Conservation (phyloP, 2,113 vertebrate species). For the Gnathonemus longibarbis region DNA sequence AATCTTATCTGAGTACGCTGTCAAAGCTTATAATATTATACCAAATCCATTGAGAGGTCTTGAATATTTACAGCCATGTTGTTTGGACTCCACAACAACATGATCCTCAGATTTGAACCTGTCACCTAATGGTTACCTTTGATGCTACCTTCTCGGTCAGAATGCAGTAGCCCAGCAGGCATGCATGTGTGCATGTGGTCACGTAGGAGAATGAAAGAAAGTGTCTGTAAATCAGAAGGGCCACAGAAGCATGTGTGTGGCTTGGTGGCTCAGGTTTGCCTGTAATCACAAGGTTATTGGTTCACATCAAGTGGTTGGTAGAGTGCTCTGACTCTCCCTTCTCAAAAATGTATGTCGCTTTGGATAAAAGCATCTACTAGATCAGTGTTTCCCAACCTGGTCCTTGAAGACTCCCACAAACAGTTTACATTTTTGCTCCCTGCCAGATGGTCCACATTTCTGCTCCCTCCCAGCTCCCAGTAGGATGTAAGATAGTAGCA, state of each 20-base stretch:
- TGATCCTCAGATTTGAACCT: neutral
- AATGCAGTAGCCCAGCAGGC: neutral
- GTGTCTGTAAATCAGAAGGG: neutral
- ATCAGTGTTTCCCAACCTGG: neutral
- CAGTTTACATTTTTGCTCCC: neutral
- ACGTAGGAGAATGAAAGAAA: neutral
- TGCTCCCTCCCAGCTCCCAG: neutral
- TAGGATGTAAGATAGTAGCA: neutral
- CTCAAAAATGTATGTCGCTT: neutral
- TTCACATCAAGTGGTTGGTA: neutral
- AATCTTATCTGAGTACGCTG: neutral
- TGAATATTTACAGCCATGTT: neutral
- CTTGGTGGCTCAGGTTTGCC: neutral
- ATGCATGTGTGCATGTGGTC: neutral
- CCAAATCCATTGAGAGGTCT: neutral
- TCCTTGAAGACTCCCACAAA: neutral
- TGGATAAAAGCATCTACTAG: neutral
- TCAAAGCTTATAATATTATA: neutral
- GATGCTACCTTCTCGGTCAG: neutral
- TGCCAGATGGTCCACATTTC: neutral
- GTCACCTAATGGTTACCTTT: neutral
- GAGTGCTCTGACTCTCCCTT: neutral
- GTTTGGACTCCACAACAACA: too few species aligned
- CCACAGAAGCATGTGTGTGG: neutral
- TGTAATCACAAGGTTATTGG: neutral